Evolutionary conservation across 2,888 invertebrate species (phyloP).

Genomic region (Netelia inedita): DNA sequence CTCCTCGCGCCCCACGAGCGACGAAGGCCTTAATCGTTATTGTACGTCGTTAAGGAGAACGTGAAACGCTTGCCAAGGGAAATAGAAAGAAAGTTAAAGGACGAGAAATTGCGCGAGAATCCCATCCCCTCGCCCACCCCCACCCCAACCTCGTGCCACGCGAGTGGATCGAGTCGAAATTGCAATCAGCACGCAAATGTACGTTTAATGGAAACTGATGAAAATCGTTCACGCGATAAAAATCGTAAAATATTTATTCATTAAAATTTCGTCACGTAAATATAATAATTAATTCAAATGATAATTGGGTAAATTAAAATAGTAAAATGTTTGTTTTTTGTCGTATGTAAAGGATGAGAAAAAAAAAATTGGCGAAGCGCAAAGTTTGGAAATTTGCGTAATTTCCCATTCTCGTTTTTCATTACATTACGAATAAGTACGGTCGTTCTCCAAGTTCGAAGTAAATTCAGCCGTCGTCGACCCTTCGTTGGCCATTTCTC

Average conservation of each 20-base stretch:
- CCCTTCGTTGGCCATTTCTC: slow-evolving; percentile 5
- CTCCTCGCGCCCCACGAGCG: neutral
- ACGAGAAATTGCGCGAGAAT: neutral
- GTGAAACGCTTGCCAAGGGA: slow-evolving; percentile 12
- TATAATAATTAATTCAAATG: too few relatives aligned
- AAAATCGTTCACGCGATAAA: neutral
- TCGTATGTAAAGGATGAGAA: too few relatives aligned
- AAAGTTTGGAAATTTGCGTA: too few relatives aligned
- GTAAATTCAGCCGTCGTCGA: neutral
- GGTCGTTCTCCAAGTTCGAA: neutral
- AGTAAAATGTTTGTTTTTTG: neutral
- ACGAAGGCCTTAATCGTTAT: slow-evolving; percentile 44
- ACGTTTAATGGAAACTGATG: neutral
- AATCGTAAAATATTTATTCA: neutral
- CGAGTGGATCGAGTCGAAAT: neutral
- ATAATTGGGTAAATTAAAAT: too few relatives aligned
- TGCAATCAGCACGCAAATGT: neutral
- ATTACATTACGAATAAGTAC: too few relatives aligned
- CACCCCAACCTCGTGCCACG: too few relatives aligned
- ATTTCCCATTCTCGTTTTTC: too few relatives aligned
- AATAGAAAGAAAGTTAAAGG: neutral
- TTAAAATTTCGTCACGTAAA: neutral
- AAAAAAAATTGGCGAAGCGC: too few relatives aligned
- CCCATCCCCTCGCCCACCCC: too few relatives aligned
- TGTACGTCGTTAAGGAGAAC: slow-evolving; percentile 23